Evolutionary conservation across 1,140 invertebrate genomes (phyloP).

Genomic region (Drosophila ogumai): DNA sequence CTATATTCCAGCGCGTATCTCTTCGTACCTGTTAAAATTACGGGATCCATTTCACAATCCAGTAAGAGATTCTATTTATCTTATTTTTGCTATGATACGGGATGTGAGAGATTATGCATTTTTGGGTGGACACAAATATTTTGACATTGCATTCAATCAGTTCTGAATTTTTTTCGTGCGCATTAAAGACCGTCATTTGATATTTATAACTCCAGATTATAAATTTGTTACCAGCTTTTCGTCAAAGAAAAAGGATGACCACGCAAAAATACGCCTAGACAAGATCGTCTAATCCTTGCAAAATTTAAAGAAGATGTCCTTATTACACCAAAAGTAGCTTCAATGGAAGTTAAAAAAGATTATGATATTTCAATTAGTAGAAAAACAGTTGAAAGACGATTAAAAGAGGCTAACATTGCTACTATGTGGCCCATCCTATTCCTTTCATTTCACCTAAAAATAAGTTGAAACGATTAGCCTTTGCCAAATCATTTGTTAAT

Average conservation of each 20-base stretch:
- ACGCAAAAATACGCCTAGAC: conserved; percentile 2
- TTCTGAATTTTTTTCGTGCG: too few relatives aligned
- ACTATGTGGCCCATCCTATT: conserved; percentile 1
- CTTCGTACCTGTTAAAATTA: too few relatives aligned
- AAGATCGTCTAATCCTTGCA: conserved; percentile 14
- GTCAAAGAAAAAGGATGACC: neutral
- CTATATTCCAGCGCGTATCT: too few relatives aligned
- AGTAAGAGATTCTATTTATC: too few relatives aligned
- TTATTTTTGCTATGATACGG: too few relatives aligned
- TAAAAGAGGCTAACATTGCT: conserved; percentile 18
- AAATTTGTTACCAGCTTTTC: too few relatives aligned
- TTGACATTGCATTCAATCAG: too few relatives aligned
- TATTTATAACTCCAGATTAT: too few relatives aligned
- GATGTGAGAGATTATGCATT: too few relatives aligned
- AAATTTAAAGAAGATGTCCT: conserved; percentile 14
- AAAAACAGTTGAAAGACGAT: conserved; percentile 10
- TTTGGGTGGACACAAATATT: too few relatives aligned
- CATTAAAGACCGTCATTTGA: too few relatives aligned
- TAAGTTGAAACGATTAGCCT: neutral
- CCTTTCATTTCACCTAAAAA: neutral
- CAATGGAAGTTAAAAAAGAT: conserved; percentile 6
- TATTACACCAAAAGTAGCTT: conserved; percentile 4
- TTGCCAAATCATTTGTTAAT: conserved; percentile 4
- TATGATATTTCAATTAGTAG: conserved; percentile 6
- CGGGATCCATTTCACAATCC: too few relatives aligned